These are phyloP conservation scores for Syrista parreyssii DNA, from an alignment of 2,888 invertebrate species.

Conservation along the genomic window DNA sequence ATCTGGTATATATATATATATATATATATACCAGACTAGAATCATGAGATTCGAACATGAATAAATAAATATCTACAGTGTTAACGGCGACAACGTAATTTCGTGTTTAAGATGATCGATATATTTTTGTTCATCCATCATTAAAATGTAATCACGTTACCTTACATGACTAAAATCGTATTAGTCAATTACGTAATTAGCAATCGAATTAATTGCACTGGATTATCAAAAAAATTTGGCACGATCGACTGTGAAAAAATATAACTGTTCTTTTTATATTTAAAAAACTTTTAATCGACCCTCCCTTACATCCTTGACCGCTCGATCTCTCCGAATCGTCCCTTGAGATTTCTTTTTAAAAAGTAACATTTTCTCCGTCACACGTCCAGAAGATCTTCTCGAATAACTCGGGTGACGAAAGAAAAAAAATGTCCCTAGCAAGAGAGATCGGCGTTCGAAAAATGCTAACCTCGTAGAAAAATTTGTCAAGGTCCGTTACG, in stretches of 20 bases:
- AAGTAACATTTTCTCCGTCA: too few species aligned
- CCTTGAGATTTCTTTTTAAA: too few species aligned
- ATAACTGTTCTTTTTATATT: slow-evolving; percentile 29
- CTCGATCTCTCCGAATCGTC: not conserved
- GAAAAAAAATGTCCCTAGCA: too few species aligned
- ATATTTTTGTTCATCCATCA: not conserved
- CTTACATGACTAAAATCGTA: not conserved
- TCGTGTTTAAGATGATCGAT: not conserved
- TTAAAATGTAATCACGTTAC: not conserved
- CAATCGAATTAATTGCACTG: slow-evolving; percentile 25
- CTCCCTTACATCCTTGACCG: too few species aligned
- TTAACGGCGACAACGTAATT: not conserved
- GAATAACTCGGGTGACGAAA: not conserved
- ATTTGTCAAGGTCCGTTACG: not conserved
- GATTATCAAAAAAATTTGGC: slow-evolving; percentile 47
- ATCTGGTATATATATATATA: not conserved
- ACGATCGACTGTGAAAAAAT: slow-evolving; percentile 54
- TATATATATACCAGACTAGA: too few species aligned
- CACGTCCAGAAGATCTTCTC: not conserved
- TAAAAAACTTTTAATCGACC: not conserved
- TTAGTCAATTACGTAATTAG: slow-evolving; percentile 18
- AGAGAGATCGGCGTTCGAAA: not conserved
- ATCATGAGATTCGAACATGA: too few species aligned
- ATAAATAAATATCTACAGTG: not conserved
- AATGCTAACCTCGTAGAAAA: not conserved